phyloP scores from a whole-genome alignment of 2,797 vertebrate genomes.

The Merluccius polli region DNA sequence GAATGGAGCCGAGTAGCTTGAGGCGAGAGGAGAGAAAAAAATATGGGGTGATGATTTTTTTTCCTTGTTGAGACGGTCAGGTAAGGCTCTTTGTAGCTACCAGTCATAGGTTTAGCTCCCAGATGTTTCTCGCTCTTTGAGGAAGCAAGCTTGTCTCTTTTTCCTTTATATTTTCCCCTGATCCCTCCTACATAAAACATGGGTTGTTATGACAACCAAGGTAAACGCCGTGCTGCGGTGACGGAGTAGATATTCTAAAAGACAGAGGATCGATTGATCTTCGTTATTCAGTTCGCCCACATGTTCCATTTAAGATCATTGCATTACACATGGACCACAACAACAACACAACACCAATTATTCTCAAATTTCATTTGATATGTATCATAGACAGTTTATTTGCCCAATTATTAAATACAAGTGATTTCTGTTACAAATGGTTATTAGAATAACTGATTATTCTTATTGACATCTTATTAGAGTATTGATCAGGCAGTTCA shows the following conservation, averaged over 20 bases:
- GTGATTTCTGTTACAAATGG: constrained; percentile 22
- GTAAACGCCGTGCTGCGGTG: not conserved
- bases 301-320: not conserved
- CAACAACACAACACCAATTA: not conserved
- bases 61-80: not conserved
- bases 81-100: not conserved
- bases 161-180: not conserved
- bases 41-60: not conserved
- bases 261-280: not conserved
- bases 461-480: constrained; percentile 14
- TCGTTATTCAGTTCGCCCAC: too few species aligned
- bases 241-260: not conserved
- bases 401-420: constrained; percentile 21
- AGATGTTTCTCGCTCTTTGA: not conserved
- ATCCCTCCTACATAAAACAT: not conserved
- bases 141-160: not conserved
- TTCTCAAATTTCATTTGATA: not conserved
- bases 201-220: not conserved
- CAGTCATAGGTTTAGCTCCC: not conserved
- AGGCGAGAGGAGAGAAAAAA: not conserved
- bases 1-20: too few species aligned
- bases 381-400: constrained; percentile 21
- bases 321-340: not conserved
- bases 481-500: constrained; percentile 11
- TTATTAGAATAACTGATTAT: constrained; percentile 14